These are phyloP conservation scores for Poeciliopsis prolifica DNA, from an alignment of 2,113 vertebrate genomes.

Conservation along the genomic window DNA sequence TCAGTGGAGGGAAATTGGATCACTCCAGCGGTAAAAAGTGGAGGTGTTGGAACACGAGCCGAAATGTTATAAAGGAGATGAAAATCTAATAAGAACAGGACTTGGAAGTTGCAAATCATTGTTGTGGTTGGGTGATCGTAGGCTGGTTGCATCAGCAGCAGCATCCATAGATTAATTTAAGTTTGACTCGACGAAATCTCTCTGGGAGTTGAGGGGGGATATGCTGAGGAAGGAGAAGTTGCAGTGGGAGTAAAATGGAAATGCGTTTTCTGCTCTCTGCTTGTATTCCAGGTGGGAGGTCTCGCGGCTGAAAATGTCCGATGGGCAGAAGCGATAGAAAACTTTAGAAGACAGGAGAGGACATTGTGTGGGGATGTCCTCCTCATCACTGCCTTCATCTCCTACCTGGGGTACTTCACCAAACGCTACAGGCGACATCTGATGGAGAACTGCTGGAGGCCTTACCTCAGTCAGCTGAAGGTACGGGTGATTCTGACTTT, in stretches of 20 bases:
- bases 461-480: slow-evolving; percentile 85
- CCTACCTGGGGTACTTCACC: slow-evolving; percentile 96
- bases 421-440: slow-evolving; percentile 88
- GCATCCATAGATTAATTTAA: slow-evolving; percentile 24
- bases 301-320: slow-evolving; percentile 91
- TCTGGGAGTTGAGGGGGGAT: slow-evolving; percentile 1
- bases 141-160: background rate
- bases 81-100: slow-evolving; percentile 48
- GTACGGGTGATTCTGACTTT: slow-evolving; percentile 58
- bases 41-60: slow-evolving; percentile 38
- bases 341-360: slow-evolving; percentile 85
- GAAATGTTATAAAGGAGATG: slow-evolving; percentile 48
- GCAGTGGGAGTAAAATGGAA: background rate
- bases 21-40: slow-evolving; percentile 39
- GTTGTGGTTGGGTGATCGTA: slow-evolving; percentile 13
- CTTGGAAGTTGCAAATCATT: slow-evolving; percentile 15
- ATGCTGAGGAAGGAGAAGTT: background rate
- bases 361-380: slow-evolving; percentile 93
- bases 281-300: slow-evolving; percentile 85
- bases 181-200: slow-evolving; percentile 6
- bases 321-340: slow-evolving; percentile 88
- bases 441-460: slow-evolving; percentile 88
- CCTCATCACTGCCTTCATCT: slow-evolving; percentile 89
- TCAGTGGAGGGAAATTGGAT: slow-evolving; percentile 43
- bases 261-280: background rate